Conservation (phyloP, 2,113 vertebrate species). For the Lamprologus lemairii region DNA sequence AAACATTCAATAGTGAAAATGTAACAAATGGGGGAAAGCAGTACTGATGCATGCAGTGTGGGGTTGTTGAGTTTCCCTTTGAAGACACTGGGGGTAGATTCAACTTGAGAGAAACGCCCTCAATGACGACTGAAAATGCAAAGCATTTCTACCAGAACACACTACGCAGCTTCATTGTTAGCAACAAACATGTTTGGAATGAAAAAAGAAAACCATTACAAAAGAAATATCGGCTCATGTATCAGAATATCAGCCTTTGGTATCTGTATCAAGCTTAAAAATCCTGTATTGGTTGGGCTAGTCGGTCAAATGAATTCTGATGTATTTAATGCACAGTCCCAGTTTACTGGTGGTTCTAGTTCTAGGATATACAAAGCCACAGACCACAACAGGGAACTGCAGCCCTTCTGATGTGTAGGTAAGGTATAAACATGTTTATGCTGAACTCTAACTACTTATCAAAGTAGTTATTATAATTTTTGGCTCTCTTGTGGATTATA, state of each 20-base stretch:
- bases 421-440: not conserved
- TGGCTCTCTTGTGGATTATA: not conserved
- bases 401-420: not conserved
- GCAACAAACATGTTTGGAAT: not conserved
- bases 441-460: not conserved
- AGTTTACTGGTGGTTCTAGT: not conserved
- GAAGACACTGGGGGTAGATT: not conserved
- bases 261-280: not conserved
- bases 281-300: not conserved
- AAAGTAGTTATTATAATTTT: not conserved
- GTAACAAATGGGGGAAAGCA: not conserved
- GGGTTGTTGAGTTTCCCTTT: not conserved
- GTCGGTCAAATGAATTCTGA: not conserved
- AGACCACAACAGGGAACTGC: not conserved
- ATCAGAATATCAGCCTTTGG: not conserved
- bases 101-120: not conserved
- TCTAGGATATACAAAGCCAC: not conserved
- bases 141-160: not conserved
- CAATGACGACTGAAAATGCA: not conserved
- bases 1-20: not conserved
- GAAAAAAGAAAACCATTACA: not conserved
- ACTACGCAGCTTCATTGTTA: not conserved
- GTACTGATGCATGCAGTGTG: not conserved
- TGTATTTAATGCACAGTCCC: not conserved
- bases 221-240: not conserved